These are phyloP conservation scores for Anniella stebbinsi DNA, from an alignment of 2,797 vertebrate genomes.

Conservation along the genomic window DNA sequence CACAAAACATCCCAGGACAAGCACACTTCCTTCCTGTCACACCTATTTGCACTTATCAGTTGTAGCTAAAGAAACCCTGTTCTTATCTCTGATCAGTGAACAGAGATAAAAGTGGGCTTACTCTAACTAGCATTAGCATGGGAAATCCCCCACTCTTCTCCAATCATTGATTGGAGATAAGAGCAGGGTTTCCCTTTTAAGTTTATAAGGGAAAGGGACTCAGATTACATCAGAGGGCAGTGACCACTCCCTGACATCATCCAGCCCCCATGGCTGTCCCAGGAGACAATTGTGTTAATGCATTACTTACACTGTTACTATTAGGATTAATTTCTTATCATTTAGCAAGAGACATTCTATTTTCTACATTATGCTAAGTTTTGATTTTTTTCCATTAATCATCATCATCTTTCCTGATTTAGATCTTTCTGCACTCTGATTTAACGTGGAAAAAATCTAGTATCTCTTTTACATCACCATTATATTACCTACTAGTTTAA, in stretches of 20 bases:
- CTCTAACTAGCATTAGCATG: background rate
- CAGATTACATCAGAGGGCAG: no score
- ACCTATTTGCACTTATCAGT: no score
- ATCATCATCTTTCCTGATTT: background rate
- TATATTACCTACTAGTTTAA: background rate
- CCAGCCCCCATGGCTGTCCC: no score
- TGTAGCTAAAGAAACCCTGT: no score
- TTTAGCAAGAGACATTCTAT: background rate
- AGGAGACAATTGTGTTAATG: background rate
- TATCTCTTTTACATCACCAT: background rate
- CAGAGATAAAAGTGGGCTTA: no score
- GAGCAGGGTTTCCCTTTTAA: no score
- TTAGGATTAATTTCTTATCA: background rate
- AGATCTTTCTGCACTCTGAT: background rate
- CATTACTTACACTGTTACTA: background rate
- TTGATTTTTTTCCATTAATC: background rate
- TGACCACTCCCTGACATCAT: no score
- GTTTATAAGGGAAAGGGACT: no score
- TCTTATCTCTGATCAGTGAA: no score
- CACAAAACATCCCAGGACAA: background rate
- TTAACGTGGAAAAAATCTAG: background rate
- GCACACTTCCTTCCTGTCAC: no score
- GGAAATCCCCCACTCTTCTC: background rate
- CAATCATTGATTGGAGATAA: no score
- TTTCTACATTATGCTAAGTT: background rate